These are phyloP conservation scores for Botrylloides violaceus DNA, from an alignment of 23 tunicate genomes.

Conservation along the genomic window DNA sequence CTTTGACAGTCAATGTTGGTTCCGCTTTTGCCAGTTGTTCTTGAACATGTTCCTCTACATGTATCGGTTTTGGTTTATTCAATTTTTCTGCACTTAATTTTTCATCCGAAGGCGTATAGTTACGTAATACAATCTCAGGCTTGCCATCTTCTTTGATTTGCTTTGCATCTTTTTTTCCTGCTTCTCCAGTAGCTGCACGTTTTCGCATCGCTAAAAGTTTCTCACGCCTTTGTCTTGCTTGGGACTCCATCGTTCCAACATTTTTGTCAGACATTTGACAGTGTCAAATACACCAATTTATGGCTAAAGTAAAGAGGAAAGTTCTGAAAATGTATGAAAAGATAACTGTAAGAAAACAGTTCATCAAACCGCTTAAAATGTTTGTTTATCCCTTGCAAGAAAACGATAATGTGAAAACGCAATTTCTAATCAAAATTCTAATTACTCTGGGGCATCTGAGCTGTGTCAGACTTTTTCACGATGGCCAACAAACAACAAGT, in stretches of 20 bases:
- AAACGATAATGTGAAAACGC: too few species aligned
- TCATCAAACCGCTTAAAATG: too few species aligned
- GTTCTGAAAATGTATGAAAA: too few species aligned
- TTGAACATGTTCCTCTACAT: slow-evolving; percentile 60
- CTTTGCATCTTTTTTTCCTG: slow-evolving; percentile 16
- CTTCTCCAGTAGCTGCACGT: slow-evolving; percentile 28
- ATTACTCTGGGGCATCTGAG: too few species aligned
- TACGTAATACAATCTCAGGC: slow-evolving; percentile 73
- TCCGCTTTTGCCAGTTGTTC: slow-evolving; percentile 52
- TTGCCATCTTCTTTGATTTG: slow-evolving; percentile 47
- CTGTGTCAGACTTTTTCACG: too few species aligned
- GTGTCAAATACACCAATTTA: too few species aligned
- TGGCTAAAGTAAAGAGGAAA: too few species aligned
- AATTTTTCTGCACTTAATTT: slow-evolving; percentile 20
- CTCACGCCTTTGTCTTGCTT: slow-evolving; percentile 69
- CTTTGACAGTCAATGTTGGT: slow-evolving; percentile 47
- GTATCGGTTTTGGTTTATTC: slow-evolving; percentile 42
- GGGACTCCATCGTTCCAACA: slow-evolving; percentile 66
- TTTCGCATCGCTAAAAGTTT: slow-evolving; percentile 61
- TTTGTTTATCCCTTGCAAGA: too few species aligned
- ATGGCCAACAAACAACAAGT: too few species aligned
- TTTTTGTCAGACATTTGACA: too few species aligned
- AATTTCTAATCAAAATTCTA: too few species aligned
- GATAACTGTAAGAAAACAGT: too few species aligned
- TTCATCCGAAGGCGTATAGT: slow-evolving; percentile 53